Conservation (phyloP, 37 sponge, comb jelly and placozoan genomes). For the Halisarca cf. caerulea region DNA sequence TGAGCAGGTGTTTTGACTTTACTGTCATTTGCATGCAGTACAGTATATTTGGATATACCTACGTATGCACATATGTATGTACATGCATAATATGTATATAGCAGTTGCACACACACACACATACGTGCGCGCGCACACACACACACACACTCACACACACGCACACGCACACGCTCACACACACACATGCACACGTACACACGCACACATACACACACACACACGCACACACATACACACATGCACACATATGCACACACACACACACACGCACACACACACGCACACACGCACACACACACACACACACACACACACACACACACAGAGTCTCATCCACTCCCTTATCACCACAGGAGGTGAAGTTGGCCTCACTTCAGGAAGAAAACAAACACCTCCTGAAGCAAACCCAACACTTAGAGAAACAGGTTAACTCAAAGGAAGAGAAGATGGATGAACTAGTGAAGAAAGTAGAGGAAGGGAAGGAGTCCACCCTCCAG, state of each 20-base stretch:
- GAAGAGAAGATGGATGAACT: slow-evolving; percentile 35
- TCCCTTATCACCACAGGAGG: slow-evolving; percentile 21
- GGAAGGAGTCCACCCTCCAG: slow-evolving; percentile 44
- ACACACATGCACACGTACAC: not conserved
- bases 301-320: slow-evolving; percentile 20
- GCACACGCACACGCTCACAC: not conserved
- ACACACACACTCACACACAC: too few relatives aligned
- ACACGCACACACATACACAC: slow-evolving; percentile 28
- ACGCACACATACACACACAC: not conserved
- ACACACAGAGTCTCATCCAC: not conserved
- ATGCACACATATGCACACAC: slow-evolving; percentile 9
- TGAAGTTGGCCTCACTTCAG: slow-evolving; percentile 37
- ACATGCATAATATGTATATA: too few relatives aligned
- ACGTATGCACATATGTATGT: too few relatives aligned
- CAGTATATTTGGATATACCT: too few relatives aligned
- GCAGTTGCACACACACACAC: too few relatives aligned
- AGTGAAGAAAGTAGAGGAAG: slow-evolving; percentile 27
- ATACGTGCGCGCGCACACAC: too few relatives aligned
- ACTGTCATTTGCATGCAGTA: too few relatives aligned
- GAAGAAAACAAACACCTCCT: slow-evolving; percentile 49
- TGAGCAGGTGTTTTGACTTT: too few relatives aligned
- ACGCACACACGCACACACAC: slow-evolving; percentile 15
- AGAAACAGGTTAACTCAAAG: slow-evolving; percentile 23
- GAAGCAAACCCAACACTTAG: slow-evolving; percentile 42
- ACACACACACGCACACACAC: slow-evolving; percentile 7